A percentile compares a stretch with the other conserved stretches of the same genome.
Conservation (phyloP, 2,888 invertebrate species). For the Ochlodes sylvanus region DNA sequence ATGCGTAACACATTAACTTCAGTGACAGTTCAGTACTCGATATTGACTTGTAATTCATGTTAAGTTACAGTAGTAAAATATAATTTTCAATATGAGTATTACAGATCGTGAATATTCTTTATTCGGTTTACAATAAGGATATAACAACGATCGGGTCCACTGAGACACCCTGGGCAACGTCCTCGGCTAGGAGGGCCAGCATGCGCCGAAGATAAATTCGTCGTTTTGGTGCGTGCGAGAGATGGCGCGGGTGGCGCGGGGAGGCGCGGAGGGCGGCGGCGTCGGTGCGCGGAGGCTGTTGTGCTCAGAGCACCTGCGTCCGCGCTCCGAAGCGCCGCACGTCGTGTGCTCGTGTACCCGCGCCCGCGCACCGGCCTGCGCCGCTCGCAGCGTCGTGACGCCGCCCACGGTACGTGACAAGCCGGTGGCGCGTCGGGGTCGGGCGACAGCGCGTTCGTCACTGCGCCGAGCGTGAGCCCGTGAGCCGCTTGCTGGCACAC, state of each 20-base stretch:
- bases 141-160: constrained; percentile 35
- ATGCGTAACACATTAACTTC: background rate
- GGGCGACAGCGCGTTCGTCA: constrained; percentile 81
- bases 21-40: background rate
- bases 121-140: background rate
- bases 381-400: constrained; percentile 75
- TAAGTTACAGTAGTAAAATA: background rate
- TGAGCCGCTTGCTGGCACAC: constrained; percentile 53
- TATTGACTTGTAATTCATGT: background rate
- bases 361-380: constrained; percentile 72
- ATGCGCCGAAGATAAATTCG: constrained; percentile 82
- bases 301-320: constrained; percentile 90
- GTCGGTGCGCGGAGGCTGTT: constrained; percentile 86
- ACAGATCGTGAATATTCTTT: background rate
- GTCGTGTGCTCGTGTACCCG: constrained; percentile 79
- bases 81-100: background rate
- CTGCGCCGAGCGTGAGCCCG: constrained; percentile 64
- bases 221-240: constrained; percentile 82
- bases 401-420: constrained; percentile 77
- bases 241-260: constrained; percentile 69
- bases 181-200: constrained; percentile 77
- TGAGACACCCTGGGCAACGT: constrained; percentile 60
- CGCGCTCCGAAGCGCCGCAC: constrained; percentile 85
- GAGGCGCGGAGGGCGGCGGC: constrained; percentile 84
- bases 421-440: constrained; percentile 80